Base-by-base conservation (phyloP, 2,797 vertebrate genomes). In the Cichlasoma orientale region DNA sequence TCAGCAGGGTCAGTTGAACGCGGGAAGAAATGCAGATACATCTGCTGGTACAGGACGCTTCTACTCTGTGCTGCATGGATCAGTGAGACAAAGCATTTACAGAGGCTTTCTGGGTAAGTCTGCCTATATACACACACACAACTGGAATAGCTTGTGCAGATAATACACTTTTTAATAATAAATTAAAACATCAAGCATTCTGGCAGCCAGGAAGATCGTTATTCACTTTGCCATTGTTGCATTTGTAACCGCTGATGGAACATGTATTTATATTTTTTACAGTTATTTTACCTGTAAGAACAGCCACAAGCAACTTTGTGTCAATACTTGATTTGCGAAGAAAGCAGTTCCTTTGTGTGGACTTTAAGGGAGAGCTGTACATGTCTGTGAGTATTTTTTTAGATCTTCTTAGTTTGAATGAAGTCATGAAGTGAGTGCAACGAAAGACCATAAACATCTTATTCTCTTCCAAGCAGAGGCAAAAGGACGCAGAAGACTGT, bases 71-170 rank as follows among this genome's bases (percentile, higher is more conserved):
- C 82, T 82, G 3, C 93, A 93, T 0, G 93, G 95, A 53, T 93
- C 86, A 0, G 33, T 93, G 21, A 94, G 88, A 2, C 96, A 93
- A 11, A 80, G 82, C 2, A 85, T 95, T 50, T 88, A 92, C 21
- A 95, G 92, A 84, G 93, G 94, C 77, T 91, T 94, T 81, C 95
- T 96, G 83, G 97, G 98, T 98, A 91, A 96, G 96, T 96, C 27
- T 63, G 47, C 4, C 31, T 44, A 9, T 58, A 31, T 4, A 27
- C 27, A n/a, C 21, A 3, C 25, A 44, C 13, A 11, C 31, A 27
- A 3, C 47, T 21, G 27, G 18, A n/a, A 29, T 4, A 1, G 1
- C 63, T 68, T 68, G 29, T 8, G 44, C 2, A 50, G 36, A 33
- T 38, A 53, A 47, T 8, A 5, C 23, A 44, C 0, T 25, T 47